Conservation (phyloP, 2,797 vertebrate genomes). For the Rhodeus uyekii region DNA sequence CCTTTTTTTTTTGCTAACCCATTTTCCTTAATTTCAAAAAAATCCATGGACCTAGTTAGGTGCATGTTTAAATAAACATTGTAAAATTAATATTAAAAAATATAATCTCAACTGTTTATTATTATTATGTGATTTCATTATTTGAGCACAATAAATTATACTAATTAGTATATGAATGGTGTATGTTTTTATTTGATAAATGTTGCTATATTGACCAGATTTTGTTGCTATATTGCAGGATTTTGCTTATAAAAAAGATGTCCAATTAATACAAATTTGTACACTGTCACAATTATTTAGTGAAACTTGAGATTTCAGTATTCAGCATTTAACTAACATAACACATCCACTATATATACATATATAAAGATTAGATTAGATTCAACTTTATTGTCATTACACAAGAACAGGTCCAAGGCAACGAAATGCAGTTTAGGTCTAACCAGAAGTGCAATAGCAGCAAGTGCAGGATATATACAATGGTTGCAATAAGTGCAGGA, state of each 20-base stretch:
- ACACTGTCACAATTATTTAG: not conserved
- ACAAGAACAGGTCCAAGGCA: no score
- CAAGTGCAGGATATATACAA: no score
- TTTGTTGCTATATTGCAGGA: no score
- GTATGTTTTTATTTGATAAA: not conserved
- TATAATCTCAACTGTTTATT: constrained; percentile 22
- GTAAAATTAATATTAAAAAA: constrained; percentile 59
- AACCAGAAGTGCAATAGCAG: no score
- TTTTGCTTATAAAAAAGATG: no score
- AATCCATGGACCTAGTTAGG: constrained; percentile 75
- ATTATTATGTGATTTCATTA: constrained; percentile 29
- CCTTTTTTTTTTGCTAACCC: not conserved
- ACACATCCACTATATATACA: no score
- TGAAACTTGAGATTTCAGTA: not conserved
- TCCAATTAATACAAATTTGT: no score
- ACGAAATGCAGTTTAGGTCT: no score
- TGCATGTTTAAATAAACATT: constrained; percentile 81
- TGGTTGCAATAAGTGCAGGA: no score
- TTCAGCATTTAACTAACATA: not conserved
- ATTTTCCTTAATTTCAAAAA: constrained; percentile 47
- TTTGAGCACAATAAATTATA: constrained; percentile 20
- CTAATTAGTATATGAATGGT: constrained; percentile 16
- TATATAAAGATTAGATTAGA: no score
- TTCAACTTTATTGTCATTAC: no score
- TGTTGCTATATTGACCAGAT: not conserved